Conservation (phyloP, 2,113 vertebrate genomes). For the Dendropsophus ebraccatus region DNA sequence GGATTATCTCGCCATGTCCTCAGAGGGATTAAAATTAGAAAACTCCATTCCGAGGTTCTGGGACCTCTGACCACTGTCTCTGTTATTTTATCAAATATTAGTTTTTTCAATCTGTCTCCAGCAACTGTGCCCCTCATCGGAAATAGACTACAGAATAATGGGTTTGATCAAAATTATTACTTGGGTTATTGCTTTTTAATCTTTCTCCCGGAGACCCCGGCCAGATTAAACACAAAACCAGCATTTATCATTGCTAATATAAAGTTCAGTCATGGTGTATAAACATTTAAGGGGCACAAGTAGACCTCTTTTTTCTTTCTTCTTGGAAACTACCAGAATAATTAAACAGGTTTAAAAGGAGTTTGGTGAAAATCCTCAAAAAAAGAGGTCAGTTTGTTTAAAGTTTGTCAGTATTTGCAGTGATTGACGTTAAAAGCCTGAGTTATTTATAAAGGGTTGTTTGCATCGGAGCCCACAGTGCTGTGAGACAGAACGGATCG, state of each 20-base stretch:
- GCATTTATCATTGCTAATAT: slow-evolving; percentile 46
- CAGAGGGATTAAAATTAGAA: slow-evolving; percentile 59
- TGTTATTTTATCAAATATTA: slow-evolving; percentile 67
- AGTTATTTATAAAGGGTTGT: slow-evolving; percentile 62
- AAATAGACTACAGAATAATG: slow-evolving; percentile 70
- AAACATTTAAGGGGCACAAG: slow-evolving; percentile 29
- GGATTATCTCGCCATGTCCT: slow-evolving; percentile 58
- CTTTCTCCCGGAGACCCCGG: slow-evolving; percentile 64
- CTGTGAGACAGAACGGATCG: slow-evolving; percentile 61
- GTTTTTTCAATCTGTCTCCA: slow-evolving; percentile 64
- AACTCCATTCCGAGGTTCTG: slow-evolving; percentile 48
- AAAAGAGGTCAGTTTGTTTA: slow-evolving; percentile 68
- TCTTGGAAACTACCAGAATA: slow-evolving; percentile 62
- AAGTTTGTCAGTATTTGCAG: slow-evolving; percentile 63
- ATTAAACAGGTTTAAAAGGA: slow-evolving; percentile 49
- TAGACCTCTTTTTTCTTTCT: slow-evolving; percentile 28
- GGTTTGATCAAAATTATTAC: slow-evolving; percentile 68
- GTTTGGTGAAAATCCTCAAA: slow-evolving; percentile 57
- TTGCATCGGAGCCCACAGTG: slow-evolving; percentile 50
- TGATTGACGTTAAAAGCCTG: slow-evolving; percentile 63
- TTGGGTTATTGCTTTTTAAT: slow-evolving; percentile 63
- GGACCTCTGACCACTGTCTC: slow-evolving; percentile 55
- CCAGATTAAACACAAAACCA: slow-evolving; percentile 70
- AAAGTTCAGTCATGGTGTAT: slow-evolving; percentile 51
- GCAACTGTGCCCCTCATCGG: slow-evolving; percentile 60